These are phyloP conservation scores for Eilema griseolum DNA, from an alignment of 2,888 invertebrate species.

Conservation along the genomic window DNA sequence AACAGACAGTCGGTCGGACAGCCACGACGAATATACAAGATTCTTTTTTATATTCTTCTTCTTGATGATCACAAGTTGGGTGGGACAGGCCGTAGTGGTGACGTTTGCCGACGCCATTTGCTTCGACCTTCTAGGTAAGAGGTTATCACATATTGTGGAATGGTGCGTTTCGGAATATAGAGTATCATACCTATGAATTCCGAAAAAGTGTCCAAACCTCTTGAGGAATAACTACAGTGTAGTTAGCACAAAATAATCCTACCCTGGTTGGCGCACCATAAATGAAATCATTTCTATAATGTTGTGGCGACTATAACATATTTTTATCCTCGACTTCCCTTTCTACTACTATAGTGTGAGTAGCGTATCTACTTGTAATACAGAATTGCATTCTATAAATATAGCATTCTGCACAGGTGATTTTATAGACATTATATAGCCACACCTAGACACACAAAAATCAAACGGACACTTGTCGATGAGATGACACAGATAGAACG, in stretches of 20 bases:
- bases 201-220: not conserved
- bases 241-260: too few relatives aligned
- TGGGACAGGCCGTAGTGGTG: constrained; percentile 94
- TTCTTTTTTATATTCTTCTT: constrained; percentile 94
- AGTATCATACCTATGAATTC: too few relatives aligned
- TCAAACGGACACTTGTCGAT: too few relatives aligned
- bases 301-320: not conserved
- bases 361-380: too few relatives aligned
- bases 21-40: constrained; percentile 75
- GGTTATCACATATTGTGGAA: not conserved
- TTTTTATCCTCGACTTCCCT: not conserved
- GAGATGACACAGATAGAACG: too few relatives aligned
- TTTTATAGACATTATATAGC: too few relatives aligned
- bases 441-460: too few relatives aligned
- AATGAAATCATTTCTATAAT: too few relatives aligned
- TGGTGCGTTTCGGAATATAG: not conserved
- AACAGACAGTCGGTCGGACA: constrained; percentile 65
- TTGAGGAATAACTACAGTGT: not conserved
- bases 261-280: too few relatives aligned
- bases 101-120: constrained; percentile 96
- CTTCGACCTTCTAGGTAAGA: constrained; percentile 92
- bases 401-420: too few relatives aligned
- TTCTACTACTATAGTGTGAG: too few relatives aligned
- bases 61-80: constrained; percentile 92
- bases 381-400: too few relatives aligned